Evolutionary conservation across 2,113 vertebrate genomes (phyloP), one percentile per base, ranked within the genome.

Genomic region (Dissostichus mawsoni): DNA sequence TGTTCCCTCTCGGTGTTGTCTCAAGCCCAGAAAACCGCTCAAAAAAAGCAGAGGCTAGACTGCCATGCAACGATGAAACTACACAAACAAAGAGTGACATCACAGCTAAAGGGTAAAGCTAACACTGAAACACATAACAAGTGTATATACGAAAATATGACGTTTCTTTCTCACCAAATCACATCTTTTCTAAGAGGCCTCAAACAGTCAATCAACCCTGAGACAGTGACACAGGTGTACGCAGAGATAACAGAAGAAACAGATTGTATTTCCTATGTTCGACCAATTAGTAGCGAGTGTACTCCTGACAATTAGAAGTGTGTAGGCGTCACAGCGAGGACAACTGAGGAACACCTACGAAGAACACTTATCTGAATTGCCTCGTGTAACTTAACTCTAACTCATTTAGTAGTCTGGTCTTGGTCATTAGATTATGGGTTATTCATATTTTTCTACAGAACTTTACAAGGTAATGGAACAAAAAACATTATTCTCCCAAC

Each of bases 281-380:
- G 56, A 69, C 55, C 74, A 89, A 89, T 91, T 91, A 83, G 51
- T 82, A 69, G 74, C 50, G 56, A 78, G 76, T 53, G 45, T 78
- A 86, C 66, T 66, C 74, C 72, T 70, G 52, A 73, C 68, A 89
- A 82, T 66, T 44, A 89, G 23, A 82, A 53, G 74, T 53, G 47
- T 69, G 57, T 69, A 58, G 69, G 61, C 72, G 82, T 77, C 69
- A 76, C 76, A 65, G 61, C 50, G 45, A 68, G 52, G 56, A 69
- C 50, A 63, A 58, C 57, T 11, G 64, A 86, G 76, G 87, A 90
- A 91, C 91, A 93, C 87, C 90, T 74, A 90, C 73, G 73, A 80
- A 90, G 84, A 90, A 89, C 88, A 91, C 89, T 93, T 84, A 87
- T 67, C 82, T 50, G 75, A 72, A 92, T 87, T 93, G 86, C 80